phyloP scores from a whole-genome alignment of 2,888 invertebrate genomes.

The Mesorhabditis belari region DNA sequence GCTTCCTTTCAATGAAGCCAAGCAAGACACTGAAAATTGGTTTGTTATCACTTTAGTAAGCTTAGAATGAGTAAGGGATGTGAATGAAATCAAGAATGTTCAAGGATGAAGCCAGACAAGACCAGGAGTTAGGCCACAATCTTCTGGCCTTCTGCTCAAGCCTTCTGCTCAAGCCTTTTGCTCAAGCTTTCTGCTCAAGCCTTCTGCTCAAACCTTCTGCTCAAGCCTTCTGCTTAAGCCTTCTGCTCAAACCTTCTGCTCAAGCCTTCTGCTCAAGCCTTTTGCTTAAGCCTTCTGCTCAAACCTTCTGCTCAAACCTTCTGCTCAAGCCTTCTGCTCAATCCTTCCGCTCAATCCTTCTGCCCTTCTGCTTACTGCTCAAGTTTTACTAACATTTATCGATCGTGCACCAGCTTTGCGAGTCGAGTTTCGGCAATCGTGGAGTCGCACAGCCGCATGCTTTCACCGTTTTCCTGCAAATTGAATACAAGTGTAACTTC shows the following conservation, averaged over 20 bases:
- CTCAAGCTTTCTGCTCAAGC: not conserved
- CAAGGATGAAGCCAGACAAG: not conserved
- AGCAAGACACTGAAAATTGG: conserved; percentile 22
- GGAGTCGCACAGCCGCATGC: conserved; percentile 23
- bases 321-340: no score
- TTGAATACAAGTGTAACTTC: no score
- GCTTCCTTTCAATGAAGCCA: conserved; percentile 23
- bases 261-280: no score
- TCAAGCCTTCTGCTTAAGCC: no score
- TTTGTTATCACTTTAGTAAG: not conserved
- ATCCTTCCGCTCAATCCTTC: no score
- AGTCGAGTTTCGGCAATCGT: conserved; percentile 3
- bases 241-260: no score
- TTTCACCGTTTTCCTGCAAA: conserved; percentile 11
- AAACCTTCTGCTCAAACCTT: no score
- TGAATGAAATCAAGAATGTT: not conserved
- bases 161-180: not conserved
- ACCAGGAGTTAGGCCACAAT: no score
- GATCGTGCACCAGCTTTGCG: conserved; percentile 12
- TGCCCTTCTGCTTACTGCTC: not conserved
- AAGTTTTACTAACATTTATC: conserved; percentile 10
- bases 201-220: no score
- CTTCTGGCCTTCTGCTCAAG: no score
- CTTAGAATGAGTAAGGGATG: not conserved
- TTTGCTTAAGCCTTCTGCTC: no score